Base-by-base conservation (phyloP, 2,888 invertebrate species). In the Hedychridium roseum region DNA sequence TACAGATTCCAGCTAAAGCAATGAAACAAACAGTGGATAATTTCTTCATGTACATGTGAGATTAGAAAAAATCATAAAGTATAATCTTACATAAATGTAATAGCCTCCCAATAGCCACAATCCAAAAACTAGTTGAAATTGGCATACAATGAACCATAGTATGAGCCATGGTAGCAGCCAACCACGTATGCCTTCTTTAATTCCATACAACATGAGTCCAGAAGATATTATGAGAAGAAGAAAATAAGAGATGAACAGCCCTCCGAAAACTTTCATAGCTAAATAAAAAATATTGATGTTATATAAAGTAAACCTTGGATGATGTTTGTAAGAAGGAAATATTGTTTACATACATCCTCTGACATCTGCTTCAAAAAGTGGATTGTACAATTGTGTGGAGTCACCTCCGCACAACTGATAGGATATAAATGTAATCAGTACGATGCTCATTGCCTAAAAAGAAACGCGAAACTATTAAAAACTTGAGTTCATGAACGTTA, bases 341-440 rank as follows among this genome's bases (percentile, higher is more conserved):
- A 23, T 23, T 23, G 9, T 9, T 3, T 12, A 60, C 60, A 62
- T 47, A 62, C 62, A 63, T 32, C 50, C 57, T 31, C 89, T 83
- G 4, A 92, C 85, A 80, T 94, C 93, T 20, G 93, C 87, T 80
- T 95, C 94, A 79, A 94, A 95, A 21, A 93, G 81, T 0, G 94
- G 94, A 70, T 90, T 91, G 82, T 93, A 94, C 2, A 94, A 81
- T 75, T 94, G 93, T 0, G 91, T 88, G 0, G 94, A 94, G 69
- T 94, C 93, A 14, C 94, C 94, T n/a, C 94, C 94, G 57, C 79
- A 78, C 81, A 94, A 85, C 80, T 92, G 88, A 74, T 93, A 93
- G 1, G 80, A 79, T 47, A 91, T 86, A 58, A 87, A 81, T 2
- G 90, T 91, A 58, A 92, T 91, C 0, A 91, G 72, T 9, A 93